phyloP scores from a whole-genome alignment of 2,113 vertebrate species.

The Megaleporinus macrocephalus region DNA sequence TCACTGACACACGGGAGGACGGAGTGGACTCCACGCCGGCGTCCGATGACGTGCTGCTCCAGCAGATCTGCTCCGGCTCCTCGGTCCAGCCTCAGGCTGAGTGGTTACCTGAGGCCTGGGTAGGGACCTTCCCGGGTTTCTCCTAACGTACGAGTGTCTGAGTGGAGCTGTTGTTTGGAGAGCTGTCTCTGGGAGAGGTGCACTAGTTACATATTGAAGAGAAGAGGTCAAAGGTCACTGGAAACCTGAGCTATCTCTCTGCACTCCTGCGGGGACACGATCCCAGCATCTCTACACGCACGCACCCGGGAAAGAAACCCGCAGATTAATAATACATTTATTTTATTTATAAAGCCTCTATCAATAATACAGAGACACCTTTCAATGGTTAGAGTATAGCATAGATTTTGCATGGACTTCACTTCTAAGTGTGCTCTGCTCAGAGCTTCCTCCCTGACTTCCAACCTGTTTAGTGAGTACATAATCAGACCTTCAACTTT shows the following conservation, averaged over 20 bases:
- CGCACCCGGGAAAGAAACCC: neutral
- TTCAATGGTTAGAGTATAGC: neutral
- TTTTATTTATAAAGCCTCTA: neutral
- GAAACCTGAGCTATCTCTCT: neutral
- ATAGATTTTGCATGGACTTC: neutral
- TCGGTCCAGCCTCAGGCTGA: neutral
- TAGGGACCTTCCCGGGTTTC: too few species aligned
- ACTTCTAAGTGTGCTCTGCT: neutral
- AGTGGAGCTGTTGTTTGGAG: neutral
- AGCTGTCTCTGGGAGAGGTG: neutral
- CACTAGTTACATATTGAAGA: neutral
- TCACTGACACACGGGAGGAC: neutral
- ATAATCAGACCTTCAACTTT: too few species aligned
- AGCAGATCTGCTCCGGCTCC: neutral
- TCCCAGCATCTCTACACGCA: neutral
- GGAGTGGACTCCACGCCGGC: too few species aligned
- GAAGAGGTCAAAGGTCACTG: neutral
- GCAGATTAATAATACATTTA: neutral
- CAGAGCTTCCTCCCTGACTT: neutral
- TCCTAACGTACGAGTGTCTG: neutral
- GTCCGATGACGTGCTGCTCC: neutral
- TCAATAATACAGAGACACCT: slow-evolving; percentile 5
- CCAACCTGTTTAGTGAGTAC: too few species aligned
- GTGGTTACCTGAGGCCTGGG: neutral
- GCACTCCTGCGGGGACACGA: neutral